A percentile compares a stretch with the other conserved stretches of the same genome.
phyloP scores from a whole-genome alignment of 2,797 vertebrate species.

The Acrocephalus scirpaceus region DNA sequence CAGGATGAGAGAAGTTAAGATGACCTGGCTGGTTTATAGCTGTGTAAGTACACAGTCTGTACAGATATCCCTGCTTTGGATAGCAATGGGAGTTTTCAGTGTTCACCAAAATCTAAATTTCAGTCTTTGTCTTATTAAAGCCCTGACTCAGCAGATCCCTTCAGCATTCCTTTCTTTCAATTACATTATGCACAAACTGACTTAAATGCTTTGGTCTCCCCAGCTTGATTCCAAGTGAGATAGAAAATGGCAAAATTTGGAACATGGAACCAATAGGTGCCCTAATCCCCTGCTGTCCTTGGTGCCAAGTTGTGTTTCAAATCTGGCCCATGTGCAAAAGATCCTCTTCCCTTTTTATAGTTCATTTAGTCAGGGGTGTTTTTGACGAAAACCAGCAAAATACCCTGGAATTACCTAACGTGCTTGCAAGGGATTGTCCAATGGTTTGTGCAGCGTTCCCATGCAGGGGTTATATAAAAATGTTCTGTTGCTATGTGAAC shows the following conservation, averaged over 20 bases:
- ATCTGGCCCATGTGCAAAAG: constrained; percentile 10
- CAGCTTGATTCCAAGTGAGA: constrained; percentile 17
- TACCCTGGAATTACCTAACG: constrained; percentile 36
- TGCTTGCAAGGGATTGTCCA: constrained; percentile 27
- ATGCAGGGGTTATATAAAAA: constrained; percentile 56
- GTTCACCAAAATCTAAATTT: constrained; percentile 10
- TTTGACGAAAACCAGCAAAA: constrained; percentile 58
- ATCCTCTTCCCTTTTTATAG: constrained; percentile 44
- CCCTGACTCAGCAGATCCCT: constrained; percentile 17
- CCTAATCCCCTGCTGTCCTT: not conserved
- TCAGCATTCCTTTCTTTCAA: constrained; percentile 9
- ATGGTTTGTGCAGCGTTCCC: not conserved
- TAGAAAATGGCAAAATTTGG: constrained; percentile 11
- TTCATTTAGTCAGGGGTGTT: constrained; percentile 21
- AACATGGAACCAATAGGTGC: constrained; percentile 23
- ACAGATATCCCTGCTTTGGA: not conserved
- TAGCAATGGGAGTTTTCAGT: not conserved
- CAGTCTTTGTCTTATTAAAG: not conserved
- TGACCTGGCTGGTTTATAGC: not conserved
- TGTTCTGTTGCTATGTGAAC: constrained; percentile 69
- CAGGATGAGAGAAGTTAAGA: not conserved
- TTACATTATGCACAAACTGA: not conserved
- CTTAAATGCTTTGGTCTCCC: constrained; percentile 18
- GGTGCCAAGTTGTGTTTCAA: constrained; percentile 44
- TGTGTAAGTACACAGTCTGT: not conserved